phyloP scores from a whole-genome alignment of 2,888 invertebrate species.

The Rhagonycha lutea region DNA sequence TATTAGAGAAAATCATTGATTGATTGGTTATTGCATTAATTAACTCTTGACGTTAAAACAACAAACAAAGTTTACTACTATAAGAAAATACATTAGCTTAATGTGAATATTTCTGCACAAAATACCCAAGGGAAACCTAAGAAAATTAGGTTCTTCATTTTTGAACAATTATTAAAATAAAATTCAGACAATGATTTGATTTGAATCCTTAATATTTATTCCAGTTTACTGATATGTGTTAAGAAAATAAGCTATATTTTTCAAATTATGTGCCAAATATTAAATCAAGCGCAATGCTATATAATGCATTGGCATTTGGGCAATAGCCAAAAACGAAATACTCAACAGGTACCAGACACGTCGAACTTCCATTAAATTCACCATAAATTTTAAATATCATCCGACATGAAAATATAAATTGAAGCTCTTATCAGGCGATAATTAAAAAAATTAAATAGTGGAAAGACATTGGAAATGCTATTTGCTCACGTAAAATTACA shows the following conservation, averaged over 20 bases:
- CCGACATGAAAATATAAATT: neutral
- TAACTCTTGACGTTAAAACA: no score
- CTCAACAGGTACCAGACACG: neutral
- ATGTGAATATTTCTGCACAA: neutral
- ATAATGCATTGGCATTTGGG: neutral
- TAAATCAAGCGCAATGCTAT: neutral
- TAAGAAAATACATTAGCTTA: neutral
- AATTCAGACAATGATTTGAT: no score
- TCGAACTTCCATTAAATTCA: neutral
- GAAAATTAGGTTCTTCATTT: no score
- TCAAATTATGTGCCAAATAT: neutral
- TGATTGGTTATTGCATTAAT: no score
- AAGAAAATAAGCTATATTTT: no score
- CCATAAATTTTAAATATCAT: neutral
- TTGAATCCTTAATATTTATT: no score
- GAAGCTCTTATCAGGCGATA: neutral
- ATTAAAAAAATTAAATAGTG: neutral
- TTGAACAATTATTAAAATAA: no score
- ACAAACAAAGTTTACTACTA: no score
- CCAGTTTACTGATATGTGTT: no score
- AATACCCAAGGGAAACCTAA: no score
- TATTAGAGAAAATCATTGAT: no score
- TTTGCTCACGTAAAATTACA: neutral
- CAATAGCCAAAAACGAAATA: neutral
- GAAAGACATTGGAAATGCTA: neutral